phyloP scores from a whole-genome alignment of 2,888 invertebrate genomes.

The Epistrophella euchroma region DNA sequence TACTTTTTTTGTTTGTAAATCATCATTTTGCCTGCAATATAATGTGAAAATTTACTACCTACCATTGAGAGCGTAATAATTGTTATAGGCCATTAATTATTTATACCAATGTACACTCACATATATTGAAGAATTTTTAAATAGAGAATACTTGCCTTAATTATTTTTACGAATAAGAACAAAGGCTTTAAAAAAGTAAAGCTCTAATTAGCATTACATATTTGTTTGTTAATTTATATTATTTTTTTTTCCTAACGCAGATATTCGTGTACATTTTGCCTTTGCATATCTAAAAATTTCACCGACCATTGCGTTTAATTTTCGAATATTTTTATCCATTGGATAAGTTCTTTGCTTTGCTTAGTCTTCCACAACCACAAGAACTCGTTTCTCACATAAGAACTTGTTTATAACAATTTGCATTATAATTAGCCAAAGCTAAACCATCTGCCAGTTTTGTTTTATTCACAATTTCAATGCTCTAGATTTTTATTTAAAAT shows the following conservation, averaged over 20 bases:
- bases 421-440: conserved; percentile 48
- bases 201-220: conserved; percentile 21
- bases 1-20: too few relatives aligned
- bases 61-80: too few relatives aligned
- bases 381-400: conserved; percentile 23
- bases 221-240: neutral
- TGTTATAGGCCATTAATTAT: neutral
- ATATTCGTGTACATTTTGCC: neutral
- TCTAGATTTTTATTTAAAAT: conserved; percentile 46
- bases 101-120: neutral
- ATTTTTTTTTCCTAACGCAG: neutral
- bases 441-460: conserved; percentile 1
- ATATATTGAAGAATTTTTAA: neutral
- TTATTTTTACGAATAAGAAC: neutral
- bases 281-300: conserved; percentile 3
- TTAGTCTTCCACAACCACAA: neutral
- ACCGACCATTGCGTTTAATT: conserved; percentile 22
- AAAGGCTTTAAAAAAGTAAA: neutral
- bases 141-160: neutral
- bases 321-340: neutral
- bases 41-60: too few relatives aligned
- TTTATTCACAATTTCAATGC: conserved; percentile 38
- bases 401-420: conserved; percentile 59
- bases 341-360: neutral
- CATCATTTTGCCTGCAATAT: too few relatives aligned